These are phyloP conservation scores for Drosophila setosimentum DNA, from an alignment of 2,888 invertebrate species.

Conservation along the genomic window DNA sequence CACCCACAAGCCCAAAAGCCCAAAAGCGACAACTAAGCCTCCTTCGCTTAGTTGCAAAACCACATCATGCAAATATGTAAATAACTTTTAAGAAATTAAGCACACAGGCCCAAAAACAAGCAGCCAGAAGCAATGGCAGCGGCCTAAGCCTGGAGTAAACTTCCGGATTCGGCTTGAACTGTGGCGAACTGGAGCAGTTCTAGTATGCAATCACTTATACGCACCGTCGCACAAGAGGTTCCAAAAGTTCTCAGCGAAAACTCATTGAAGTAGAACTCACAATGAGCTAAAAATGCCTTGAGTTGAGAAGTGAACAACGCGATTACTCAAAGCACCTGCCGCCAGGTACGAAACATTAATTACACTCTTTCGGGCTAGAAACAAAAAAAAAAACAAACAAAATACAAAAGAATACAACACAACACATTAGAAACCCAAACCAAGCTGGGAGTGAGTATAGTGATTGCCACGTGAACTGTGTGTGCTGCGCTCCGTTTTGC, in stretches of 20 bases:
- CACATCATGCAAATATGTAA: constrained; percentile 77
- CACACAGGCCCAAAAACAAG: constrained; percentile 58
- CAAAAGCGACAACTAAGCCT: constrained; percentile 42
- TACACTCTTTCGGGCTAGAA: constrained; percentile 51
- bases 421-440: background rate
- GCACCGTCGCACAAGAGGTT: constrained; percentile 68
- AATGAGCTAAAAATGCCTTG: constrained; percentile 34
- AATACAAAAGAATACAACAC: background rate
- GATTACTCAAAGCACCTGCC: constrained; percentile 25
- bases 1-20: constrained; percentile 17
- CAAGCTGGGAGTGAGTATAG: constrained; percentile 18
- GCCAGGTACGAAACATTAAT: constrained; percentile 63
- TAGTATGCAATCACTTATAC: constrained; percentile 76
- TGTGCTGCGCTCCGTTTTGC: constrained; percentile 51
- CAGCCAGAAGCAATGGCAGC: constrained; percentile 25
- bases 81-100: constrained; percentile 79
- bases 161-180: constrained; percentile 31
- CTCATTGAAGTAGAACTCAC: constrained; percentile 51
- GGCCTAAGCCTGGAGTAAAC: constrained; percentile 29
- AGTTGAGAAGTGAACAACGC: constrained; percentile 36
- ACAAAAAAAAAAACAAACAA: background rate
- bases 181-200: constrained; percentile 25
- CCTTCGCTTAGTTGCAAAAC: constrained; percentile 64
- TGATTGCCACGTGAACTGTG: constrained; percentile 60
- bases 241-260: constrained; percentile 41